These are phyloP conservation scores for Asbolus verrucosus DNA, from an alignment of 1,140 invertebrate genomes.

Conservation along the genomic window DNA sequence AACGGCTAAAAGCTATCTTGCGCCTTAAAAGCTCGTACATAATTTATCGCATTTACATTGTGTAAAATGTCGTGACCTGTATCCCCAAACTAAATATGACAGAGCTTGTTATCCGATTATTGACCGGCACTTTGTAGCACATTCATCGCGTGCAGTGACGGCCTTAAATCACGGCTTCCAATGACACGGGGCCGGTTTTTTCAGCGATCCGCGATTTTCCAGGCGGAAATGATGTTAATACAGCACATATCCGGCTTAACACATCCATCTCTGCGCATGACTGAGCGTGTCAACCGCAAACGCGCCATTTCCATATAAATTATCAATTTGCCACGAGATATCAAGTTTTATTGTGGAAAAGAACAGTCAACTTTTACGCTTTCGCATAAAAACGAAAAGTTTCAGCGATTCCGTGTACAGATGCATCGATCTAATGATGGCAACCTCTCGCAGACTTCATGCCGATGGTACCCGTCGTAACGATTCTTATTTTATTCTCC, in stretches of 20 bases:
- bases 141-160: conserved; percentile 28
- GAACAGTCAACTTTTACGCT: conserved; percentile 29
- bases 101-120: conserved; percentile 45
- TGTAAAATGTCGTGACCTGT: conserved; percentile 32
- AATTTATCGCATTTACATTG: conserved; percentile 5
- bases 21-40: neutral
- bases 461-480: no score
- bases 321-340: conserved; percentile 44
- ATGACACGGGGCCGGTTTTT: conserved; percentile 28
- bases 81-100: conserved; percentile 39
- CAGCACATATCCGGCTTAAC: conserved; percentile 48
- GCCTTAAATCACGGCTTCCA: conserved; percentile 16
- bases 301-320: conserved; percentile 45
- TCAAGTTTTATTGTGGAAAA: conserved; percentile 7
- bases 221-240: conserved; percentile 48
- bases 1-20: neutral
- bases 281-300: conserved; percentile 43
- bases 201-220: conserved; percentile 42
- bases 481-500: no score
- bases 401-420: no score
- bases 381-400: neutral
- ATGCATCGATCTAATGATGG: no score
- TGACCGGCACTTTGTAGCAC: conserved; percentile 40
- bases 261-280: conserved; percentile 43
- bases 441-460: no score